Percentiles rank a stretch among this genome's conserved stretches.
These are phyloP conservation scores for Acanthoscelides obtectus DNA, from an alignment of 2,888 invertebrate genomes.

Conservation along the genomic window DNA sequence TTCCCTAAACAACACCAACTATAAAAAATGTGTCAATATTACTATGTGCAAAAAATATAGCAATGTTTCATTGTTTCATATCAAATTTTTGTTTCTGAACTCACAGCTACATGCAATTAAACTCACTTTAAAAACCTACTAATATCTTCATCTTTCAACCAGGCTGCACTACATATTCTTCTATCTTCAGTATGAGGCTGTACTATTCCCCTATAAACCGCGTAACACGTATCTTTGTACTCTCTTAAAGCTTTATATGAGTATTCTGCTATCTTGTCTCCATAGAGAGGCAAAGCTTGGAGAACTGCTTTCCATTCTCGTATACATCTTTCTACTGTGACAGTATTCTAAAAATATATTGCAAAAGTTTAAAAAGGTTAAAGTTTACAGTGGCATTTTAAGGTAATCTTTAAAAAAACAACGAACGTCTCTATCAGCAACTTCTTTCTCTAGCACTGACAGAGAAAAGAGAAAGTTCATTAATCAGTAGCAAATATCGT, in stretches of 20 bases:
- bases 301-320: conserved; percentile 64
- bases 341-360: conserved; percentile 58
- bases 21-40: no score
- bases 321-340: conserved; percentile 64
- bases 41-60: no score
- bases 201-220: conserved; percentile 70
- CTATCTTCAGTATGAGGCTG: conserved; percentile 75
- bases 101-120: conserved; percentile 34
- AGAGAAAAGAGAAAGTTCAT: no score
- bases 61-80: no score
- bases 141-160: conserved; percentile 94
- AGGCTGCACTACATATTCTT: conserved; percentile 75
- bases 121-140: conserved; percentile 89
- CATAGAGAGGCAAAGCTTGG: conserved; percentile 67
- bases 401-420: no score
- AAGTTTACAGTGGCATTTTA: no score
- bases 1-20: no score
- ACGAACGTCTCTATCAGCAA: no score
- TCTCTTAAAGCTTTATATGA: conserved; percentile 65
- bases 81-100: background rate
- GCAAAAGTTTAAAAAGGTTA: no score
- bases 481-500: no score
- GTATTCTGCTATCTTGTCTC: conserved; percentile 69
- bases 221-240: conserved; percentile 70
- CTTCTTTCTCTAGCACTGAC: no score